phyloP scores from a whole-genome alignment of 2,888 invertebrate genomes.

The Philonicus albiceps region DNA sequence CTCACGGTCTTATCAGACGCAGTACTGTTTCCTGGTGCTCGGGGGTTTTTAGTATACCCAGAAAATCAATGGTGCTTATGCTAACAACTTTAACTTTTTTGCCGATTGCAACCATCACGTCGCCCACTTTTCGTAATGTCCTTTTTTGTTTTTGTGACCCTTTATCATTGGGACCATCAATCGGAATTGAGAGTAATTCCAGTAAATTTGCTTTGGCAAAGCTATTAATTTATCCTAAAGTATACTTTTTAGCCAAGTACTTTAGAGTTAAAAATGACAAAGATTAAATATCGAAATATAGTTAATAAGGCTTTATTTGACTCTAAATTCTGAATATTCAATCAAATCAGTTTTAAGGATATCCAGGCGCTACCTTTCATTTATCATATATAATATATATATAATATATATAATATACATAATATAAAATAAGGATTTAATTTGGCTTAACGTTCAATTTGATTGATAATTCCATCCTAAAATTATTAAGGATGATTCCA shows the following conservation, averaged over 20 bases:
- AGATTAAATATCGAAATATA: background rate
- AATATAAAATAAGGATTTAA: too few relatives aligned
- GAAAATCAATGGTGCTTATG: background rate
- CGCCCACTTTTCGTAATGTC: background rate
- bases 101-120: background rate
- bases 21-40: background rate
- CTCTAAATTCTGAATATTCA: background rate
- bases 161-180: background rate
- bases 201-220: background rate
- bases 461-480: too few relatives aligned
- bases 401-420: too few relatives aligned
- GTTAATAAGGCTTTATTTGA: background rate
- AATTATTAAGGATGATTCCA: too few relatives aligned
- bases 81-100: background rate
- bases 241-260: background rate
- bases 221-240: background rate
- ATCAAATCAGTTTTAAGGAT: background rate
- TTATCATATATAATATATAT: too few relatives aligned
- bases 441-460: too few relatives aligned
- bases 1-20: background rate
- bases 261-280: background rate
- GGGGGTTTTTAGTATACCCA: background rate
- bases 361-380: too few relatives aligned
- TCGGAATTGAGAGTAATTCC: background rate
- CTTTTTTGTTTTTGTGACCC: background rate